Evolutionary conservation across 2,113 vertebrate genomes (phyloP).

Genomic region (Boleophthalmus pectinirostris): DNA sequence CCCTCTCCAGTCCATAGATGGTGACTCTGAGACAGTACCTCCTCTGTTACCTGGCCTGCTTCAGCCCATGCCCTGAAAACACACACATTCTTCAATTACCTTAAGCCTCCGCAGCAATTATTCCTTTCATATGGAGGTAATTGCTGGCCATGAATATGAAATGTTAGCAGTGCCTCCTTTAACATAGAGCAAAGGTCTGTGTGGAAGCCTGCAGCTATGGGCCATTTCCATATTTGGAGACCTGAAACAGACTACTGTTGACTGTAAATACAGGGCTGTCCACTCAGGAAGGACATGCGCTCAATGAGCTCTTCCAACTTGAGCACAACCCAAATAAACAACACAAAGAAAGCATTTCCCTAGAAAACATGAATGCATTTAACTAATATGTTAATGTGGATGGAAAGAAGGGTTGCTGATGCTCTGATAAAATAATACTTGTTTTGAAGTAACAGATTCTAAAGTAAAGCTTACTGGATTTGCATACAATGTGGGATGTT

Average conservation of each 20-base stretch:
- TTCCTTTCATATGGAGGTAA: slow-evolving; percentile 75
- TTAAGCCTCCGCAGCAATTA: slow-evolving; percentile 74
- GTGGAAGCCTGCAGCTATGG: slow-evolving; percentile 63
- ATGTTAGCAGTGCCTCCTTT: slow-evolving; percentile 68
- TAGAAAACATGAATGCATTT: background rate
- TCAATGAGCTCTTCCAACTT: slow-evolving; percentile 25
- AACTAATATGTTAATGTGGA: background rate
- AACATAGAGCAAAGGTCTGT: slow-evolving; percentile 48
- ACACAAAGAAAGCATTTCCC: background rate
- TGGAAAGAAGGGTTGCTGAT: background rate
- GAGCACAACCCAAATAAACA: slow-evolving; percentile 5
- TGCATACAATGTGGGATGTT: background rate
- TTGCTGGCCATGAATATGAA: slow-evolving; percentile 77
- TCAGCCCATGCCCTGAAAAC: slow-evolving; percentile 58
- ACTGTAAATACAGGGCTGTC: slow-evolving; percentile 38
- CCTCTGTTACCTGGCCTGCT: slow-evolving; percentile 40
- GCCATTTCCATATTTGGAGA: slow-evolving; percentile 75
- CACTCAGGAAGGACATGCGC: background rate
- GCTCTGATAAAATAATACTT: background rate
- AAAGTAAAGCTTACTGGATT: background rate
- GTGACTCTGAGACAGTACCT: slow-evolving; percentile 30
- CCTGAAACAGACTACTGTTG: slow-evolving; percentile 64
- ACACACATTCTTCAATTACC: slow-evolving; percentile 58
- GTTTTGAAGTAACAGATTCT: background rate
- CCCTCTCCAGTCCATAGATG: background rate